A percentile compares a stretch with the other conserved stretches of the same genome.
phyloP scores from a whole-genome alignment of 2,888 invertebrate species.

The Pseudococcus viburni region DNA sequence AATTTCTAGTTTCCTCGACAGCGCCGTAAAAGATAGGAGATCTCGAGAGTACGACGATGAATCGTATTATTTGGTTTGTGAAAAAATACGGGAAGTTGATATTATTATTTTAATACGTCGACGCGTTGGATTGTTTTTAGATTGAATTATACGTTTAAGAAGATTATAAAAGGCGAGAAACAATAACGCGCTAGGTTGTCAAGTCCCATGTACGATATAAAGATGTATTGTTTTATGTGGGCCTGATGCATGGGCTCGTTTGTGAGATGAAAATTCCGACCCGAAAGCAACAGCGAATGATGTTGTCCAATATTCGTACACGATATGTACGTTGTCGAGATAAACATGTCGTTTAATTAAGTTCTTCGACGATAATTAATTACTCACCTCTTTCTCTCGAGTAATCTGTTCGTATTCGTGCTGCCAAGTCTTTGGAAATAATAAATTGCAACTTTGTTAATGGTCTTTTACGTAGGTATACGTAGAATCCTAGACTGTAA shows the following conservation, averaged over 20 bases:
- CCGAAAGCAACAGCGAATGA: neutral
- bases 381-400: neutral
- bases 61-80: neutral
- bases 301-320: neutral
- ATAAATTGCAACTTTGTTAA: constrained; percentile 30
- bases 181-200: constrained; percentile 33
- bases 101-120: constrained; percentile 20
- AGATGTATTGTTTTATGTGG: constrained; percentile 18
- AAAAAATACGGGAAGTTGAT: constrained; percentile 33
- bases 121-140: constrained; percentile 47
- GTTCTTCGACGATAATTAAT: constrained; percentile 34
- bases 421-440: constrained; percentile 7
- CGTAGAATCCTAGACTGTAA: neutral
- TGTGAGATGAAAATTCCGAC: neutral
- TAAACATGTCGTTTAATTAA: constrained; percentile 44
- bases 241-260: neutral
- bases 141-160: constrained; percentile 54
- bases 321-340: constrained; percentile 3
- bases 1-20: neutral
- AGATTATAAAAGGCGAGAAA: constrained; percentile 55
- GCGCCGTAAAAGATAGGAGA: neutral
- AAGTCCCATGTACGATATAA: neutral
- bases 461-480: neutral
- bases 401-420: constrained; percentile 20
- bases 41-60: neutral